Base-by-base conservation (phyloP, 2,113 vertebrate species). In the Oncorhynchus mykiss region DNA sequence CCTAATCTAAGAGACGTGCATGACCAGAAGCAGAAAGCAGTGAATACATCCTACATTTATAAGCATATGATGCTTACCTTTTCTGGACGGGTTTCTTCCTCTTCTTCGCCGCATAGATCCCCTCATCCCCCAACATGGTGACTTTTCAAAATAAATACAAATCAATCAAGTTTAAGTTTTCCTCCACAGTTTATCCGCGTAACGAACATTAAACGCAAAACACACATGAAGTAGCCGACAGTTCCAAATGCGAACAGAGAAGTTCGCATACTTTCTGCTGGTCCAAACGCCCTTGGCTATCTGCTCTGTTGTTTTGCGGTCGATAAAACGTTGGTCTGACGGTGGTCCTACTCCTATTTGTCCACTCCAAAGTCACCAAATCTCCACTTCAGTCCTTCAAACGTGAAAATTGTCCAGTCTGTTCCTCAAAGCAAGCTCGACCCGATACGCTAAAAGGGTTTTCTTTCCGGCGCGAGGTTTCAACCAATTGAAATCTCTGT, bases 81-180 rank as follows among this genome's bases (percentile, higher is more conserved):
- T 84, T 88, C 70, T 81, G 80, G 0, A 68, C 79, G 31, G 86
- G 84, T 64, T 85, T 88, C 76, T 77, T 88, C 84, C 86, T 86
- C 74, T 65, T 84, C 82, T 76, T 88, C 62, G 59, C 78, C 18
- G 86, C 82, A 69, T 82, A 84, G 0, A 62, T 71, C 9, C 78
- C 82, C 1, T 60, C 70, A 14, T 70, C 80, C 11, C 80, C 81
- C 73, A 71, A 75, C 86, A 87, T 86, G 74, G 1, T 72, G 70
- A 13, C 54, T 25, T 67, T 66, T 29, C 57, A 31, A 66, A 66
- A 67, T 67, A 18, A 60, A 60, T 14, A n/a, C 5, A 34, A 31
- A 31, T 31, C 29, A 34, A 34, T 34, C 29, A 39, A 34, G 62
- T 6, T 5, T 3, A 60, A 67, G 14, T 34, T 67, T 67, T 67